Conservation (phyloP, 2,888 invertebrate genomes). For the Cantharis rustica region DNA sequence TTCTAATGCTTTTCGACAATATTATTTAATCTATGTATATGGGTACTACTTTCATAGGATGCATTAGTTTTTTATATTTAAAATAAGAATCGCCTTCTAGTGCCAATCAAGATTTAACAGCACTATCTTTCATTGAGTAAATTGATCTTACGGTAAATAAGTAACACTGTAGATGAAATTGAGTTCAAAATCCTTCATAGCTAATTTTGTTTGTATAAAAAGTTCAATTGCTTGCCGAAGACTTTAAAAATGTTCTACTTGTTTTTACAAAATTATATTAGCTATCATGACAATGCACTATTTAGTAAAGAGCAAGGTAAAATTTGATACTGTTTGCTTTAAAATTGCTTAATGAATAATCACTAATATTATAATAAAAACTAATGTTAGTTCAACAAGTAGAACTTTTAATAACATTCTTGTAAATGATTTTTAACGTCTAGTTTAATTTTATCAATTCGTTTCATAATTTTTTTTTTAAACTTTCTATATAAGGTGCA, state of each 20-base stretch:
- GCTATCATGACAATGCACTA: constrained; percentile 23
- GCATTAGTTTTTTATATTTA: neutral
- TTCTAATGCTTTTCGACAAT: neutral
- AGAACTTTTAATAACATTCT: neutral
- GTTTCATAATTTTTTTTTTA: neutral
- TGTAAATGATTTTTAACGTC: neutral
- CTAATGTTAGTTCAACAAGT: neutral
- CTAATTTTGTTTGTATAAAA: neutral
- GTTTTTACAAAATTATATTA: constrained; percentile 21
- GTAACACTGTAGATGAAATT: constrained; percentile 2
- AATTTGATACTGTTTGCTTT: neutral
- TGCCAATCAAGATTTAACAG: constrained; percentile 15
- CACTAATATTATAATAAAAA: neutral
- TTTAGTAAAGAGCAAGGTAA: neutral
- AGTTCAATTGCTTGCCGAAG: constrained; percentile 6
- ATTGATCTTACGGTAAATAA: constrained; percentile 11
- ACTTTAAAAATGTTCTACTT: constrained; percentile 12
- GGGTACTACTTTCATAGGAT: neutral
- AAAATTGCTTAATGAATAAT: neutral
- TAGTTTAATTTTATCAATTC: neutral
- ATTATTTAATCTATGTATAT: neutral
- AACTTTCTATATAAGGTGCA: neutral
- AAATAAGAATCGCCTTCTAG: constrained; percentile 50
- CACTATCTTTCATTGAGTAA: constrained; percentile 2
- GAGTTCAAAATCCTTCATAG: constrained; percentile 13